These are phyloP conservation scores for Dipodomys ordii DNA, from an alignment of 2,113 vertebrate genomes.

Conservation along the genomic window DNA sequence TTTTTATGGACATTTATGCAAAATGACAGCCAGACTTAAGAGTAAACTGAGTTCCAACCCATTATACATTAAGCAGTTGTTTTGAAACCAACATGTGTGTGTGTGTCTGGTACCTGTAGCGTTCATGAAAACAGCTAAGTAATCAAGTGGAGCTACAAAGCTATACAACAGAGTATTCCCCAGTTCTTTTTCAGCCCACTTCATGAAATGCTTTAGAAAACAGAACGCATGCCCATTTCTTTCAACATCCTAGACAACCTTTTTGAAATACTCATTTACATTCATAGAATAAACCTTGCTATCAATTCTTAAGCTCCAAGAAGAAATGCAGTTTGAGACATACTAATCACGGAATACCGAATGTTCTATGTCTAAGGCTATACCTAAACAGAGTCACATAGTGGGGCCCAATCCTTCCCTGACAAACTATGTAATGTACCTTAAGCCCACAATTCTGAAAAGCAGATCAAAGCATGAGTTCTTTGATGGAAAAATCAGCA, in stretches of 20 bases:
- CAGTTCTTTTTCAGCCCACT: neutral
- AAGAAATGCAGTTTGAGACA: neutral
- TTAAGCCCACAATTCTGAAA: neutral
- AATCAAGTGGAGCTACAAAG: neutral
- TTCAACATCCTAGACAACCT: neutral
- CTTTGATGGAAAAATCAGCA: neutral
- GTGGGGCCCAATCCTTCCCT: neutral
- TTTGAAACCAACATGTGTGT: neutral
- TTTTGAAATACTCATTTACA: neutral
- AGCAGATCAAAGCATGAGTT: neutral
- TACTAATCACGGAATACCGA: neutral
- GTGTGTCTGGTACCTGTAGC: neutral
- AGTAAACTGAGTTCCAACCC: too few relatives aligned
- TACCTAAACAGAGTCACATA: neutral
- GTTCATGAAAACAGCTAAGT: rapidly evolving
- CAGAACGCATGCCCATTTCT: neutral
- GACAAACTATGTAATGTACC: too few relatives aligned
- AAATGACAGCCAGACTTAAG: neutral
- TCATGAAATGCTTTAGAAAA: neutral
- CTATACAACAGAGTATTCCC: neutral
- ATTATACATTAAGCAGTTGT: neutral
- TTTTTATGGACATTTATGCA: neutral
- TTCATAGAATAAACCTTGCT: neutral
- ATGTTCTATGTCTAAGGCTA: neutral
- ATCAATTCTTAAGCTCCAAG: neutral